Base-by-base conservation (phyloP, 2,888 invertebrate genomes). In the Drosophila gaucha region DNA sequence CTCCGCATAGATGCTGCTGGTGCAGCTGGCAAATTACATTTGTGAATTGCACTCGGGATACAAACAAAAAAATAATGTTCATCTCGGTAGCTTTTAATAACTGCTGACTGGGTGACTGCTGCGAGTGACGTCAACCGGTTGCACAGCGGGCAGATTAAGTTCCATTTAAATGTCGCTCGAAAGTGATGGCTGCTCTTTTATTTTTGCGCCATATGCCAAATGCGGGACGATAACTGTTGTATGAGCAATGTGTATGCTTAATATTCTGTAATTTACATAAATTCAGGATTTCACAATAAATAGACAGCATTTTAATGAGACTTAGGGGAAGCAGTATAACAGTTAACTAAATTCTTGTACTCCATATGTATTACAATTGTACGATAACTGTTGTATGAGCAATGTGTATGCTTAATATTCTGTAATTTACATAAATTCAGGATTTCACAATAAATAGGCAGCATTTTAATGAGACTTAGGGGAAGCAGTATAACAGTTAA, bases 151-250 rank as follows among this genome's bases (percentile, higher is more conserved):
- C 38, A 46, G 46, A 57, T 70, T 71, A 64, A 57, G 64, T 65
- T 75, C 70, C 75, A 74, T 70, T 64, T 43, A 55, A 80, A 59
- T 73, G 75, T 56, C 65, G 65, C 54, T 51, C 35, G 52, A 35
- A 10, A 16, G 20, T 5, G 24, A 24, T 10, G 5, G 1, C 10
- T 41, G 41, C 24, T 24, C 41, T 24, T 14, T 41, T 14, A n/a
- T n/a, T n/a, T n/a, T n/a, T n/a, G n/a, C n/a, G n/a, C n/a, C n/a
- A n/a, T 14, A 14, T 41, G 41, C 24, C 41, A 41, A 24, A 41
- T n/a, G n/a, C n/a, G 22, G 43, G 46, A 12, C 14, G 20, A 14
- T 5, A 9, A 6, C 12, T 41, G 52, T 36, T 35, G 16, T 26
- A 35, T 35, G 26, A 5, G 16, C 35, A 35, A 10, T 38, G 4